Evolutionary conservation across 1,140 invertebrate genomes (phyloP), one percentile per base, ranked within the genome.

Genomic region (Ephestia elutella): DNA sequence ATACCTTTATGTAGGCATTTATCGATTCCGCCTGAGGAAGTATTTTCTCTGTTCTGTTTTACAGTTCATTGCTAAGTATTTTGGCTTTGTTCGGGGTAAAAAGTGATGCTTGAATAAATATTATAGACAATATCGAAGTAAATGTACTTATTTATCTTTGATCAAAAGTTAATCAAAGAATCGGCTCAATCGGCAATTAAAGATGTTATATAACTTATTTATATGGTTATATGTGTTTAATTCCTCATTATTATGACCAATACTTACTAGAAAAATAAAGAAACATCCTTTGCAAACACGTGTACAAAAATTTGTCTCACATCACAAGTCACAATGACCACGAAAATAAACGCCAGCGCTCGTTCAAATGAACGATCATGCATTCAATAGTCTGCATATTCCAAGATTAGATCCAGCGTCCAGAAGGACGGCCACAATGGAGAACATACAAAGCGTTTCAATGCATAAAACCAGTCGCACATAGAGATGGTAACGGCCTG

Each of bases 381-480:
- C 21, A 25, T 25, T 66, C 68, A 62, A 56, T 57, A 58, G 59
- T 59, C 44, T 65, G 63, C 60, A 66, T 70, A 66, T 69, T 71
- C 65, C 59, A 73, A 75, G 68, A 68, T 63, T 64, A 56, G 59
- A 66, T 38, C 49, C 62, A 60, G 57, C 69, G 63, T 66, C 72
- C 70, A 71, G 59, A 70, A 75, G 62, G 56, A 56, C 59, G 44
- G 11, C 49, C 62, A 80, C 73, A 79, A 75, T 71, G 65, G 57
- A n/a, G n/a, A n/a, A n/a, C 62, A 60, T 60, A 71, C 70, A 75
- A 75, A 70, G 64, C 65, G 56, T 60, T 64, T 75, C 71, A 79
- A 71, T 73, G 77, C 75, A 77, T 73, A 65, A 75, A 79, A 79
- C 75, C 67, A 68, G 75, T 74, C 60, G 55, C 62, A 68, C 63